Conservation (phyloP, 2,797 vertebrate species). For the Tolypeutes matacus region DNA sequence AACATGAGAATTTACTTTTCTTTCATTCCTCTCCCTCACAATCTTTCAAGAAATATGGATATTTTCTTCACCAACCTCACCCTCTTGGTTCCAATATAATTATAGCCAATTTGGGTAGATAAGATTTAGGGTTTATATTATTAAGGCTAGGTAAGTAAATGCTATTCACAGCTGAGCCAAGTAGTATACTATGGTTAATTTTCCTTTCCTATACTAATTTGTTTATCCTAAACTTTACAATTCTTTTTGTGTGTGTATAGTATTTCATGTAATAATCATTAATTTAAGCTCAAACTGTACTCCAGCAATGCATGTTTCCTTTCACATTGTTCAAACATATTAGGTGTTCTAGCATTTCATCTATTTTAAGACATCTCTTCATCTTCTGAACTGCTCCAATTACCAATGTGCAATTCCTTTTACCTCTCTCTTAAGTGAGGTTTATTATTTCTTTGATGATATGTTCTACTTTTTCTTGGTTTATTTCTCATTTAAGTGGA, state of each 20-base stretch:
- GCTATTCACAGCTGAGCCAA: no score
- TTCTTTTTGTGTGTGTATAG: neutral
- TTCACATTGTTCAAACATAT: neutral
- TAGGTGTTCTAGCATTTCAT: neutral
- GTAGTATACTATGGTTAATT: no score
- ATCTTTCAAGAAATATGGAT: no score
- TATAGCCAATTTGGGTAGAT: no score
- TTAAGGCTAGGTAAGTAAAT: no score
- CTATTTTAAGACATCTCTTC: neutral
- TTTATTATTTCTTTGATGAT: conserved; percentile 3
- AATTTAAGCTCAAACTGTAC: neutral
- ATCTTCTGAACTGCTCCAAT: neutral
- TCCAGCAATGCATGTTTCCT: neutral
- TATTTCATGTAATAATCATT: conserved; percentile 19
- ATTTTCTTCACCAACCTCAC: no score
- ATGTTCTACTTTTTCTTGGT: conserved; percentile 7
- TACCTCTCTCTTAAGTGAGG: neutral
- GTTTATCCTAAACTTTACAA: neutral
- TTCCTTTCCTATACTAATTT: no score
- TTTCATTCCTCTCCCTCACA: no score
- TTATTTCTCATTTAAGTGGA: neutral
- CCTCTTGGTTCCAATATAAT: no score
- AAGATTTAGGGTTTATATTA: no score
- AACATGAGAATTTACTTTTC: no score
- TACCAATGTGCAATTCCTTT: neutral